These are phyloP conservation scores for Azorinus chamasolen DNA, from an alignment of 2,888 invertebrate genomes.

Conservation along the genomic window DNA sequence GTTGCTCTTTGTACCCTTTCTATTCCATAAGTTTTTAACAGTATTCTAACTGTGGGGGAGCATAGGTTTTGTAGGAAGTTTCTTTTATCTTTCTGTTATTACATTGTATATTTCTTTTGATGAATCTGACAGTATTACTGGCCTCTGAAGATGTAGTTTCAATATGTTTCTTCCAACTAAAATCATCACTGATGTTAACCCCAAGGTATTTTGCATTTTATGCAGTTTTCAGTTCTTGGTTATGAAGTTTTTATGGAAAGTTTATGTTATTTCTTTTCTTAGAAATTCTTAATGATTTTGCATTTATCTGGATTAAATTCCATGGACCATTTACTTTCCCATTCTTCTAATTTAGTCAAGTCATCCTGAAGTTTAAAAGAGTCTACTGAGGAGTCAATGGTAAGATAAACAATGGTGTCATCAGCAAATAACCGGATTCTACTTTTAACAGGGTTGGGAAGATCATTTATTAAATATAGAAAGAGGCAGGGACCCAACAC, in stretches of 20 bases:
- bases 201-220: conserved; percentile 10
- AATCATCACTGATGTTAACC: background rate
- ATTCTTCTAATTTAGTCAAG: conserved; percentile 7
- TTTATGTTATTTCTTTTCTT: conserved; percentile 7
- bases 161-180: conserved; percentile 19
- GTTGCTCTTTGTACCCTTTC: conserved; percentile 21
- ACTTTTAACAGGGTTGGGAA: conserved; percentile 7
- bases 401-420: conserved; percentile 16
- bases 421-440: conserved; percentile 16
- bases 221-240: conserved; percentile 7
- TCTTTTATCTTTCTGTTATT: conserved; percentile 18
- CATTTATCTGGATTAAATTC: conserved; percentile 22
- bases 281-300: conserved; percentile 2
- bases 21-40: conserved; percentile 1
- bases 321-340: conserved; percentile 20
- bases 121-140: conserved; percentile 4
- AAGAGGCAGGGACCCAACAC: too few relatives aligned
- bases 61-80: conserved; percentile 13
- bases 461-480: too few relatives aligned
- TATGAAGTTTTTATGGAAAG: conserved; percentile 17
- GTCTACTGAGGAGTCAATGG: conserved; percentile 1
- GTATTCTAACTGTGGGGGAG: conserved; percentile 11
- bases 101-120: conserved; percentile 12
- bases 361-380: conserved; percentile 1
- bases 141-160: conserved; percentile 3